phyloP scores from a whole-genome alignment of 2,888 invertebrate genomes.

The Empis livida region DNA sequence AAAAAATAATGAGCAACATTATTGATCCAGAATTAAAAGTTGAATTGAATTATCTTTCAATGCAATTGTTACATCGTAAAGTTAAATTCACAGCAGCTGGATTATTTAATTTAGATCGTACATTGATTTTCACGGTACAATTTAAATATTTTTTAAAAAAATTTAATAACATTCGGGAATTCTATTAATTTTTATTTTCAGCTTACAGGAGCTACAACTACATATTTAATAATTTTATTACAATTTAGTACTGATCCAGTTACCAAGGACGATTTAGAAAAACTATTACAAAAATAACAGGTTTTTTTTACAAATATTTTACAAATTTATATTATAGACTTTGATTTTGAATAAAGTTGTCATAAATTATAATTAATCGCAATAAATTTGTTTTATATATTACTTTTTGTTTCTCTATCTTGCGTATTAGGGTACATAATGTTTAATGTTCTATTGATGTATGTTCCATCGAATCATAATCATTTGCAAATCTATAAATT shows the following conservation, averaged over 20 bases:
- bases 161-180: background rate
- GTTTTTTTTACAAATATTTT: too few relatives aligned
- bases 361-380: too few relatives aligned
- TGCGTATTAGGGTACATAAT: too few relatives aligned
- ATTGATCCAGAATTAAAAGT: slow-evolving; percentile 25
- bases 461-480: too few relatives aligned
- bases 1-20: slow-evolving; percentile 29
- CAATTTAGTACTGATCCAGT: slow-evolving; percentile 22
- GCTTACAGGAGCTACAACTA: slow-evolving; percentile 35
- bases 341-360: too few relatives aligned
- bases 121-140: slow-evolving; percentile 32
- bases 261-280: too few relatives aligned
- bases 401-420: too few relatives aligned
- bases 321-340: too few relatives aligned
- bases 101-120: slow-evolving; percentile 32
- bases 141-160: background rate
- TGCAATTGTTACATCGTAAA: slow-evolving; percentile 29
- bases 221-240: slow-evolving; percentile 34
- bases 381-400: too few relatives aligned
- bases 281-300: too few relatives aligned
- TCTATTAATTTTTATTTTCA: slow-evolving; percentile 12
- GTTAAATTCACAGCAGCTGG: slow-evolving; percentile 33
- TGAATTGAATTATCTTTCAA: slow-evolving; percentile 26
- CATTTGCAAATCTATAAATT: too few relatives aligned
- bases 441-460: too few relatives aligned